Evolutionary conservation across 1,140 invertebrate genomes (phyloP), one percentile per base, ranked within the genome.

Genomic region (Sweltsa coloradensis): DNA sequence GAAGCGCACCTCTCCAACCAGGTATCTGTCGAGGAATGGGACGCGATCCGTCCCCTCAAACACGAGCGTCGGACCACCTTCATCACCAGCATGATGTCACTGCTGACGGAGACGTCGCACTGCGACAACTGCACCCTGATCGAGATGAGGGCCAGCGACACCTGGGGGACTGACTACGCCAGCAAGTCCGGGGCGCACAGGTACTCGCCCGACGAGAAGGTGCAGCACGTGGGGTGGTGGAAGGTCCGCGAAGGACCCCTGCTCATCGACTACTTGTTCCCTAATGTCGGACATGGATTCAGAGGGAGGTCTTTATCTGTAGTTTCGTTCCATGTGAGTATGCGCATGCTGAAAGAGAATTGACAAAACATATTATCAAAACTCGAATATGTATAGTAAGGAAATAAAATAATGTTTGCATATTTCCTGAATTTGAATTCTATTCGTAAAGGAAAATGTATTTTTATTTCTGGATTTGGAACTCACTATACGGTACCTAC

Each of bases 21-120:
- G 59, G 75, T 86, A 13, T 85, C 80, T 0, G 80, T 85, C 41
- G 85, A 88, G 60, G 83, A 89, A 61, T 89, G 84, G 77, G 80
- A 87, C 53, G 74, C 78, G 1, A 77, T 84, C 34, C 72, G 78
- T 53, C 77, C 79, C 2, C 76, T 74, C 1, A 84, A 84, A 58
- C 52, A 62, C 9, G 78, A 83, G 49, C 69, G 79, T 40, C 68
- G 74, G 40, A 61, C 68, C 21, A 73, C 72, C 42, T 65, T 87
- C 21, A n/a, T n/a, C 57, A n/a, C n/a, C n/a, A n/a, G n/a, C n/a
- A n/a, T n/a, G n/a, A n/a, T n/a, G n/a, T n/a, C n/a, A n/a, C n/a
- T n/a, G n/a, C n/a, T n/a, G n/a, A n/a, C n/a, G n/a, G n/a, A n/a
- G n/a, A n/a, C n/a, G n/a, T n/a, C n/a, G n/a, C 53, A 54, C 7